A percentile compares a stretch with the other conserved stretches of the same genome.
Conservation (phyloP, 2,888 invertebrate genomes). For the Carpatolechia fugitivella region DNA sequence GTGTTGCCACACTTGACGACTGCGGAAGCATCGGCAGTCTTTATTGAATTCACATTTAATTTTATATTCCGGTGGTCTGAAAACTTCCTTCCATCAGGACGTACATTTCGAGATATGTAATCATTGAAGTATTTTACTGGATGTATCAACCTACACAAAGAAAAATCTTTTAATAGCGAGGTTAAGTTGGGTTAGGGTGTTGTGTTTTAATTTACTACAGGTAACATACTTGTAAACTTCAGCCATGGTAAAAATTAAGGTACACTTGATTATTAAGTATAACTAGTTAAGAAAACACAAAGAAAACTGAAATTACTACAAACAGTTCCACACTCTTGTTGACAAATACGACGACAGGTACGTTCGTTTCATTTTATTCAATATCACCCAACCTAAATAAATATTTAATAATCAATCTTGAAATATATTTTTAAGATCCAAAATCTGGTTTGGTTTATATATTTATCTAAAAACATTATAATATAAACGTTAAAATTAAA, state of each 20-base stretch:
- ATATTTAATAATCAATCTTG: too few species aligned
- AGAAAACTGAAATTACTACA: background rate
- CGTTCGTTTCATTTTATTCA: slow-evolving; percentile 3
- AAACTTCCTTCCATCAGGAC: slow-evolving; percentile 89
- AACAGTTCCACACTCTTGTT: background rate
- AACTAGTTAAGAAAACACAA: background rate
- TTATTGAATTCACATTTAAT: slow-evolving; percentile 60
- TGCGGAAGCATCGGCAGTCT: slow-evolving; percentile 85
- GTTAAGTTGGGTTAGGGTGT: background rate
- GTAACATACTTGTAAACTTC: slow-evolving; percentile 60
- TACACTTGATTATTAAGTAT: background rate
- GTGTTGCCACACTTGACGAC: slow-evolving; percentile 90
- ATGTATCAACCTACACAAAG: slow-evolving; percentile 81
- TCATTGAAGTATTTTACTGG: slow-evolving; percentile 88
- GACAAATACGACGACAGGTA: background rate
- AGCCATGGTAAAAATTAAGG: slow-evolving; percentile 37
- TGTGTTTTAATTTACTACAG: background rate
- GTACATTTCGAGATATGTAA: slow-evolving; percentile 82
- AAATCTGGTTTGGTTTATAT: too few species aligned
- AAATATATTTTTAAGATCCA: too few species aligned
- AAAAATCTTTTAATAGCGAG: too few species aligned
- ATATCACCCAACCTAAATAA: too few species aligned
- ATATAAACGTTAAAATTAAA: background rate
- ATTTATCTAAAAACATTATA: too few species aligned
- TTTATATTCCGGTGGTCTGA: slow-evolving; percentile 82